Percentiles rank a stretch among this genome's conserved stretches.
Conservation (phyloP, 2,888 invertebrate species). For the Pammene fasciana region DNA sequence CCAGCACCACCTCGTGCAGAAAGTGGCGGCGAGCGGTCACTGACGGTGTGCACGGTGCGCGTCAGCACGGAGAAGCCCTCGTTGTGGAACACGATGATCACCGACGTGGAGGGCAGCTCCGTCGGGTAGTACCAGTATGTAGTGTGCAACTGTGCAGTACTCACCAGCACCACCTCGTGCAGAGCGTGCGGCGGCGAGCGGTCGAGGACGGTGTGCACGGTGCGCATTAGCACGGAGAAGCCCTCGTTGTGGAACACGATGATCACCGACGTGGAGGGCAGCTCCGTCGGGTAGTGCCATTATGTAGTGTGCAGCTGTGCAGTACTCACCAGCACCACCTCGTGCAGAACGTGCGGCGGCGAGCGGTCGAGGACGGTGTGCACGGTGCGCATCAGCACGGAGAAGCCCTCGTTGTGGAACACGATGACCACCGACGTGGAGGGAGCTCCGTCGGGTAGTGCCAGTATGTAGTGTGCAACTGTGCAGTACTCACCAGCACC, state of each 20-base stretch:
- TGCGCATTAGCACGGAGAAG: slow-evolving; percentile 94
- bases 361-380: slow-evolving; percentile 94
- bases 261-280: slow-evolving; percentile 96
- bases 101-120: slow-evolving; percentile 94
- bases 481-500: slow-evolving; percentile 83
- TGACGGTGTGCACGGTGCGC: slow-evolving; percentile 95
- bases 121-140: slow-evolving; percentile 96
- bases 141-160: slow-evolving; percentile 39
- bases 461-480: slow-evolving; percentile 86
- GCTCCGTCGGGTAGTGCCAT: slow-evolving; percentile 95
- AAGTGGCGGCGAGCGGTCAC: slow-evolving; percentile 93
- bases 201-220: slow-evolving; percentile 95
- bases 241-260: slow-evolving; percentile 98
- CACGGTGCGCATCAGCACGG: slow-evolving; percentile 95
- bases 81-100: slow-evolving; percentile 98
- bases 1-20: slow-evolving; percentile 92
- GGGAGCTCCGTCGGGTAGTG: slow-evolving; percentile 95
- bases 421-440: slow-evolving; percentile 96
- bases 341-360: slow-evolving; percentile 91
- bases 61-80: slow-evolving; percentile 96
- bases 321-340: slow-evolving; percentile 87
- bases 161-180: slow-evolving; percentile 91
- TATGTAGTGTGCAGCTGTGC: slow-evolving; percentile 67
- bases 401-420: slow-evolving; percentile 98
- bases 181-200: slow-evolving; percentile 91